Percentiles rank a stretch among this genome's conserved stretches.
Evolutionary conservation across 2,797 vertebrate species (phyloP).

Genomic region (Lophius americanus): DNA sequence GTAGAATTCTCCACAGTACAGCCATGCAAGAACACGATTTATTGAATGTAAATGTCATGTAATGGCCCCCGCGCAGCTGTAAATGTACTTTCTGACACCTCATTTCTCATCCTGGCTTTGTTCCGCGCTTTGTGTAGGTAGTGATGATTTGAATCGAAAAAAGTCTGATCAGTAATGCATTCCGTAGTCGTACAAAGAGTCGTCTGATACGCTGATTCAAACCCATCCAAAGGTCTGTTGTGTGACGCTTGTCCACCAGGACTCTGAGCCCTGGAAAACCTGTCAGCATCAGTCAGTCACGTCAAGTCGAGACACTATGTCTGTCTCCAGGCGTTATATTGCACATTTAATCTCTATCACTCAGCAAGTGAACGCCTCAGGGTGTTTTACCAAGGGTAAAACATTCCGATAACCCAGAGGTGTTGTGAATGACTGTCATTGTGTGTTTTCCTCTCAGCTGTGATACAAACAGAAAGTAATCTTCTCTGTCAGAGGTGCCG

Average conservation of each 20-base stretch:
- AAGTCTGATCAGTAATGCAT: conserved; percentile 62
- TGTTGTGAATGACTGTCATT: conserved; percentile 50
- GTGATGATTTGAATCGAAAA: conserved; percentile 38
- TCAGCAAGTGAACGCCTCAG: conserved; percentile 67
- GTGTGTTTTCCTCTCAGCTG: conserved; percentile 52
- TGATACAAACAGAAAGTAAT: conserved; percentile 61
- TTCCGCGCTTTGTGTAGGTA: conserved; percentile 58
- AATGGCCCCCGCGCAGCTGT: conserved; percentile 58
- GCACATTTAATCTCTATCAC: conserved; percentile 77
- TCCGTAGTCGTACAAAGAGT: conserved; percentile 50
- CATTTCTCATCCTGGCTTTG: conserved; percentile 67
- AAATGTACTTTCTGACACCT: conserved; percentile 66
- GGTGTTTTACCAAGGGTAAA: conserved; percentile 69
- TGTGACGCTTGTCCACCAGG: conserved; percentile 63
- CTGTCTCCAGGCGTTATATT: conserved; percentile 69
- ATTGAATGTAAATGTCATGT: conserved; percentile 68
- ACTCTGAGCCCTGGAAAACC: conserved; percentile 55
- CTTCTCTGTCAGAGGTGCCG: conserved; percentile 45
- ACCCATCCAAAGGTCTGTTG: conserved; percentile 60
- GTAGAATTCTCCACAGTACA: conserved; percentile 47
- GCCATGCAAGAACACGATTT: conserved; percentile 50
- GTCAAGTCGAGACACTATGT: conserved; percentile 58
- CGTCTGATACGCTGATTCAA: conserved; percentile 51
- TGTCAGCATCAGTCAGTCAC: conserved; percentile 75
- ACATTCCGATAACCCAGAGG: conserved; percentile 69